Conservation (phyloP, 2,888 invertebrate genomes). For the Allacma fusca region DNA sequence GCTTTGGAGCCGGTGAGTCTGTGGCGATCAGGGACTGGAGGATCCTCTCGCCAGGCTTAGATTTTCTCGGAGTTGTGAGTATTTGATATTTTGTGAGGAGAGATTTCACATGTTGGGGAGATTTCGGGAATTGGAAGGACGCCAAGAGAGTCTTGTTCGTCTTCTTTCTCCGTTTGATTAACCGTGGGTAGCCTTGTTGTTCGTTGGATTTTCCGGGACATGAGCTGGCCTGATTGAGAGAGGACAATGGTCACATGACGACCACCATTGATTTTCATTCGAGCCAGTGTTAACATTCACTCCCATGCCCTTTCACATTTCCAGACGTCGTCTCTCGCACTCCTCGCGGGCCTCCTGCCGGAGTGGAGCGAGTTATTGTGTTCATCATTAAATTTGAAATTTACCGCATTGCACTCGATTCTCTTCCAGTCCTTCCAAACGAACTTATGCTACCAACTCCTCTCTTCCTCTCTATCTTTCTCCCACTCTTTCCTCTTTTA, state of each 20-base stretch:
- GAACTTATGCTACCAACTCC: neutral
- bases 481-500: neutral
- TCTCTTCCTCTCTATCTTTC: neutral
- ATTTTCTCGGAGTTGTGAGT: too few species aligned
- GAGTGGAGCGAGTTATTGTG: neutral
- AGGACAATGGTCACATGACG: constrained; percentile 18
- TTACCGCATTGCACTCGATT: constrained; percentile 10
- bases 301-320: constrained; percentile 24
- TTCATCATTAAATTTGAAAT: constrained; percentile 2
- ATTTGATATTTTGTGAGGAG: too few species aligned
- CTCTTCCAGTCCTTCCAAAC: neutral
- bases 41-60: too few species aligned
- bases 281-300: neutral
- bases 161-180: too few species aligned
- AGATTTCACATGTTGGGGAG: too few species aligned
- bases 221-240: neutral
- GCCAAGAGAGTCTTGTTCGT: too few species aligned
- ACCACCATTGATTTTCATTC: constrained; percentile 14
- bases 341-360: too few species aligned
- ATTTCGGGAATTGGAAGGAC: too few species aligned
- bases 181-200: too few species aligned
- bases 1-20: too few species aligned
- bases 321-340: neutral
- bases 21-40: too few species aligned
- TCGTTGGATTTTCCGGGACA: too few species aligned